Evolutionary conservation across 2,797 vertebrate genomes (phyloP).

Genomic region (Notoglanidium macrostoma): DNA sequence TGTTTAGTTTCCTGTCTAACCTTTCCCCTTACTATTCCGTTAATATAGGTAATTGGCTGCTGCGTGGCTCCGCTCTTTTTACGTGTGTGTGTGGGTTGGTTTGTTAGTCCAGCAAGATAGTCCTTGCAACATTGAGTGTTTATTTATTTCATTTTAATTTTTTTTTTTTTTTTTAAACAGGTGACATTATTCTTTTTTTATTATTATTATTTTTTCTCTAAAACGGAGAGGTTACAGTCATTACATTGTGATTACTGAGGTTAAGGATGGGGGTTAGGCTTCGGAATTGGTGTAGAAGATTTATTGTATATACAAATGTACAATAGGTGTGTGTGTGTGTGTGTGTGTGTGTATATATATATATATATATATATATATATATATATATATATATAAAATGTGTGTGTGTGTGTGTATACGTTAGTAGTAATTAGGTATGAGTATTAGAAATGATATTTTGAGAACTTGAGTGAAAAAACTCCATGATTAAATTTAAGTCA

Average conservation of each 20-base stretch:
- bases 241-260: background rate
- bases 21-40: conserved; percentile 37
- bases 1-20: conserved; percentile 51
- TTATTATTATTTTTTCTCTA: too few species aligned
- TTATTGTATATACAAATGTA: too few species aligned
- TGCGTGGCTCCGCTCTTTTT: background rate
- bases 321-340: too few species aligned
- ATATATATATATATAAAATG: too few species aligned
- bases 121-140: background rate
- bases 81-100: background rate
- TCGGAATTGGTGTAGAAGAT: background rate
- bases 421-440: background rate
- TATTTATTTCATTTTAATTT: too few species aligned
- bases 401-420: too few species aligned
- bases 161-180: background rate
- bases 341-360: too few species aligned
- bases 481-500: background rate
- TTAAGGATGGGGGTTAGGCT: background rate
- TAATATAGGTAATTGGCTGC: conserved; percentile 37
- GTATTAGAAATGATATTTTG: background rate
- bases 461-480: background rate
- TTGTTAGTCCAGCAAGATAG: background rate
- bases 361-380: too few species aligned
- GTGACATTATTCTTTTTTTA: background rate
- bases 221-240: background rate